Percentiles rank a stretch among this genome's conserved stretches.
Evolutionary conservation across 23 tunicate genomes (phyloP).

Genomic region (Clavelina lepadiformis): DNA sequence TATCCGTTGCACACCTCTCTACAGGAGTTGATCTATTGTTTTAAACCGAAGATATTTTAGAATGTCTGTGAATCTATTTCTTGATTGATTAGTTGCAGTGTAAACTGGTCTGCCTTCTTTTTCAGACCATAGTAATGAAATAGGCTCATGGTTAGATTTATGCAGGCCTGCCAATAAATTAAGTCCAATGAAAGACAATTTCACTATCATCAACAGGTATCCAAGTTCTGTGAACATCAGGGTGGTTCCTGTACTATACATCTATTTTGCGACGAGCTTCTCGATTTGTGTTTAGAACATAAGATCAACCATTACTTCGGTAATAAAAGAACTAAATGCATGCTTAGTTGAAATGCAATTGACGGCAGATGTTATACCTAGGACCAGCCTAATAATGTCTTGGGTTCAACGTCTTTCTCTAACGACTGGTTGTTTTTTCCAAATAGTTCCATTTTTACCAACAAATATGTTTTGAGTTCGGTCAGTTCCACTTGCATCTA

Average conservation of each 20-base stretch:
- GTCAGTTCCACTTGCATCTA: conserved; percentile 8
- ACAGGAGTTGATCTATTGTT: no score
- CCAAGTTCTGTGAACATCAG: neutral
- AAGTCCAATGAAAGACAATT: conserved; percentile 3
- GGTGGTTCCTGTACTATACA: conserved; percentile 1
- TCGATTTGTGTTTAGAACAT: conserved; percentile 9
- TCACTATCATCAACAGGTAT: conserved; percentile 9
- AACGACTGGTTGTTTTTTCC: conserved; percentile 1
- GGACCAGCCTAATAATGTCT: conserved; percentile 1
- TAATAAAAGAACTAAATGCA: conserved; percentile 7
- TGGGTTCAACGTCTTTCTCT: neutral
- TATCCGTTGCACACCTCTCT: no score
- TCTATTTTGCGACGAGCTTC: conserved; percentile 13
- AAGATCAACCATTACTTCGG: conserved; percentile 3
- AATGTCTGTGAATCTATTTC: conserved; percentile 5
- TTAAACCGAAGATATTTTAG: conserved; percentile 7
- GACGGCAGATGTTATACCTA: conserved; percentile 12
- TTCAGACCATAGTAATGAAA: neutral
- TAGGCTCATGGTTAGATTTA: conserved; percentile 17
- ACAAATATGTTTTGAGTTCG: neutral
- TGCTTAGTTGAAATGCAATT: conserved; percentile 8
- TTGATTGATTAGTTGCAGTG: conserved; percentile 3
- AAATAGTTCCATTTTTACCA: neutral
- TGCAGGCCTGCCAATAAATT: conserved; percentile 12
- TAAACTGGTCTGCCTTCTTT: conserved; percentile 2